These are phyloP conservation scores for Sebastes itinus DNA, from an alignment of 2,797 vertebrate genomes.

Conservation along the genomic window DNA sequence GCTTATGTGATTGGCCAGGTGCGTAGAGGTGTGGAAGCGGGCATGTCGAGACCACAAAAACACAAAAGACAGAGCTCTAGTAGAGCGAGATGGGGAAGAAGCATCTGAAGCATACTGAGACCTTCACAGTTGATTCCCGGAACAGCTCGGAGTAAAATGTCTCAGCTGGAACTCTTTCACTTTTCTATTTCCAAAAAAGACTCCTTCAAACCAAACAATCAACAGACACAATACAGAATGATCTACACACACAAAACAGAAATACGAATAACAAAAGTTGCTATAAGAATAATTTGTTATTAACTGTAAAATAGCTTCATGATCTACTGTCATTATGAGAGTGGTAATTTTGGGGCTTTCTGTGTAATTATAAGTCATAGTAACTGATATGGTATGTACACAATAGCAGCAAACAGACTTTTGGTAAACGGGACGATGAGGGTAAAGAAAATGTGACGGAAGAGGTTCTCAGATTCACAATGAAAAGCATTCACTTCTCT, in stretches of 20 bases:
- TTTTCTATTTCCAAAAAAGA: conserved; percentile 24
- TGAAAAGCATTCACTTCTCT: conserved; percentile 47
- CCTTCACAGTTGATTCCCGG: not conserved
- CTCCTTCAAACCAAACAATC: conserved; percentile 61
- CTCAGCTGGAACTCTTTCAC: conserved; percentile 21
- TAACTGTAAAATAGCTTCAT: conserved; percentile 70
- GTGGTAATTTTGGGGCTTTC: conserved; percentile 57
- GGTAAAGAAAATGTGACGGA: conserved; percentile 32
- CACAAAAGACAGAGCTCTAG: not conserved
- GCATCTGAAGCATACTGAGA: not conserved
- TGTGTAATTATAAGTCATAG: conserved; percentile 66
- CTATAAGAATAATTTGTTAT: conserved; percentile 70
- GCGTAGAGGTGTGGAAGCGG: not conserved
- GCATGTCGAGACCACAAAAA: not conserved
- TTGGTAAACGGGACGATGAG: conserved; percentile 77
- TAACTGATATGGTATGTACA: conserved; percentile 73
- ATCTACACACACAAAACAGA: conserved; percentile 58
- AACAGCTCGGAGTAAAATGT: not conserved
- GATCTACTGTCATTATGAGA: conserved; percentile 56
- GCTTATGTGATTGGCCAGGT: not conserved
- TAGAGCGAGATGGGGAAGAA: not conserved
- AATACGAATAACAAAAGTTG: conserved; percentile 49
- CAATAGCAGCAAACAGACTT: conserved; percentile 86
- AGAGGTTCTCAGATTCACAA: conserved; percentile 73
- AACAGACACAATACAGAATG: conserved; percentile 44